A percentile compares a stretch with the other conserved stretches of the same genome.
Evolutionary conservation across 1,140 invertebrate species (phyloP).

Genomic region (Hirudo medicinalis): DNA sequence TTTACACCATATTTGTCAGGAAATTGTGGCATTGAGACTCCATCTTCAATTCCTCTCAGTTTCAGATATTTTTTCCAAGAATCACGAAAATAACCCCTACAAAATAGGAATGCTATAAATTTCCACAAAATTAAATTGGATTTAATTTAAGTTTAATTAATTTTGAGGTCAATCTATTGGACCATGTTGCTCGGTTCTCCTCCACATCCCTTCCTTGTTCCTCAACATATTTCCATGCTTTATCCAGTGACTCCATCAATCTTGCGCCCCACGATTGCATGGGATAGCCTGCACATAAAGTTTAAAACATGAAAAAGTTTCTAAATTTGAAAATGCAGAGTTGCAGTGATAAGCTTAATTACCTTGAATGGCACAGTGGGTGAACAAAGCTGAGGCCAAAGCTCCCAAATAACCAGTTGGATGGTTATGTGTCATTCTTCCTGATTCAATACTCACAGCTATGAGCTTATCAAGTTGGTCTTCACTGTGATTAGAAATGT

Average conservation of each 20-base stretch:
- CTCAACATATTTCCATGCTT: conserved; percentile 29
- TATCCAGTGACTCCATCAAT: conserved; percentile 29
- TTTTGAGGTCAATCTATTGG: not conserved
- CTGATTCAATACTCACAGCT: conserved; percentile 33
- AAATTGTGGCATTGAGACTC: conserved; percentile 29
- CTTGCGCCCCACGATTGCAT: conserved; percentile 29
- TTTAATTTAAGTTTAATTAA: too few relatives aligned
- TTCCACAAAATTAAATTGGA: not conserved
- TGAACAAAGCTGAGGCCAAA: conserved; percentile 36
- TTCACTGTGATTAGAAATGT: conserved; percentile 22
- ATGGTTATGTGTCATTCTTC: conserved; percentile 40
- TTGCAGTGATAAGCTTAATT: not conserved
- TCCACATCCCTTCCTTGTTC: conserved; percentile 27
- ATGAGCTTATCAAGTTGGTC: conserved; percentile 33
- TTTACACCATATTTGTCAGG: conserved; percentile 30
- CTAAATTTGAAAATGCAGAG: not conserved
- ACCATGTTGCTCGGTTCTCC: conserved; percentile 34
- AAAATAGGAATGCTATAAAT: not conserved
- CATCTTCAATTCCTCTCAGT: conserved; percentile 28
- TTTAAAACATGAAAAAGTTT: not conserved
- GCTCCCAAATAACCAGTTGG: conserved; percentile 37
- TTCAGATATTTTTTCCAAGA: conserved; percentile 34
- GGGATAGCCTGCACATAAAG: not conserved
- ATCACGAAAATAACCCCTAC: conserved; percentile 33
- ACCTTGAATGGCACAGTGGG: conserved; percentile 34